Base-by-base conservation (phyloP, 2,888 invertebrate species). In the Isotomurus palustris region DNA sequence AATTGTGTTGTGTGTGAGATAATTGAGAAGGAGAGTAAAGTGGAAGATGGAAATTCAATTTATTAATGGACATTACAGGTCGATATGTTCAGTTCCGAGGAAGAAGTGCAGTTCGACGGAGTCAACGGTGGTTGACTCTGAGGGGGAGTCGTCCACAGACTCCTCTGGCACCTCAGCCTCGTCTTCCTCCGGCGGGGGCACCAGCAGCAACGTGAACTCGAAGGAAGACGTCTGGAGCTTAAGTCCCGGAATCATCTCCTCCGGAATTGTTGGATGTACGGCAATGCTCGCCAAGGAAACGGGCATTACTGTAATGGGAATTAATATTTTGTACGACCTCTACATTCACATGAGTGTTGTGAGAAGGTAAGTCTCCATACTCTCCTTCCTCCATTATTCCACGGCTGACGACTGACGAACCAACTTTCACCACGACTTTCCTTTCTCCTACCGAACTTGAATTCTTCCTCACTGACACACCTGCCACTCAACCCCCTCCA, bases 211-310 rank as follows among this genome's bases (percentile, higher is more conserved):
- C n/a, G n/a, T n/a, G n/a, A n/a, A n/a, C n/a, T n/a, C n/a, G n/a
- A n/a, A n/a, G n/a, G n/a, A n/a, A n/a, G n/a, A n/a, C n/a, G n/a
- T n/a, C n/a, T 40, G 35, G 10, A 48, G 47, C 32, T 51, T 64
- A 25, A 49, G 52, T 56, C 61, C 60, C 53, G 56, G 56, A 19
- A 56, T 67, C 12, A 49, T 67, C 38, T 54, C 53, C 21, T 67
- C 67, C 41, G 67, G 67, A 32, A 17, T 66, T 22, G 48, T 86
- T 56, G 87, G 88, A 0, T 84, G 85, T 0, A 79, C 87, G 48
- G 86, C 88, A 72, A 87, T 91, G 88, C 78, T 91, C 69, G 87
- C 89, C 47, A 91, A 91, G 75, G 91, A 91, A 75, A 89, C 89
- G 1, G 91, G 90, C 10, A 81, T 91, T 56, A 88, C 88, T 0